These are phyloP conservation scores for Orchesella flavescens DNA, from an alignment of 2,888 invertebrate genomes.

Conservation along the genomic window DNA sequence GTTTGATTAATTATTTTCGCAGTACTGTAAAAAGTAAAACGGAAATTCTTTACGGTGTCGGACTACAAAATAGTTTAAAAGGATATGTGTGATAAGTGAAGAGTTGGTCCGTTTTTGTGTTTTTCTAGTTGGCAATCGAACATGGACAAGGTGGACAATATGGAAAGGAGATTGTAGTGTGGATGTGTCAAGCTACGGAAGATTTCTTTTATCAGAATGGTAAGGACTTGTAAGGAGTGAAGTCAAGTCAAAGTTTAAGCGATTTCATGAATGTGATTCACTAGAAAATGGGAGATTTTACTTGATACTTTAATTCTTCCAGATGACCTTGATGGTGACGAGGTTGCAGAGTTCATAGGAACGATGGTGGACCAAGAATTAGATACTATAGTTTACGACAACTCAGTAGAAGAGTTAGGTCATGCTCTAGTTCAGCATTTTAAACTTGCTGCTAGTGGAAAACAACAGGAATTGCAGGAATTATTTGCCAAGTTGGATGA, in stretches of 20 bases:
- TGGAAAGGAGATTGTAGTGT: conserved; percentile 58
- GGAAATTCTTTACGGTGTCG: too few relatives aligned
- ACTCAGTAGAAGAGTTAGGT: conserved; percentile 57
- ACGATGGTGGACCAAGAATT: conserved; percentile 64
- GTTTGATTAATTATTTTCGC: too few relatives aligned
- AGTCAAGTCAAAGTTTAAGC: not conserved
- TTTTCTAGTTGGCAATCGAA: conserved; percentile 56
- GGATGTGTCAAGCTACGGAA: conserved; percentile 63
- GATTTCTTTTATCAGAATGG: conserved; percentile 67
- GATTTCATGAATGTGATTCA: too few relatives aligned
- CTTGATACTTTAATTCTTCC: too few relatives aligned
- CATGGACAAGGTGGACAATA: conserved; percentile 62
- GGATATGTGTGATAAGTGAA: too few relatives aligned
- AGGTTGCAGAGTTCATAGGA: conserved; percentile 62
- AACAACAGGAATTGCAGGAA: conserved; percentile 37
- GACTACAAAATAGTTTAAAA: too few relatives aligned
- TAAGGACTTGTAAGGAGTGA: conserved; percentile 16
- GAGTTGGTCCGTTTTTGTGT: too few relatives aligned
- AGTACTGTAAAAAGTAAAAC: too few relatives aligned
- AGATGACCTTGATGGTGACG: conserved; percentile 62
- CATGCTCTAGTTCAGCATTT: conserved; percentile 44
- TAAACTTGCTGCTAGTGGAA: conserved; percentile 31
- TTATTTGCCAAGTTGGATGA: conserved; percentile 45
- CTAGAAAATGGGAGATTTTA: too few relatives aligned
- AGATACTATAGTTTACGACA: conserved; percentile 63